Base-by-base conservation (phyloP, 2,113 vertebrate species). In the Albula glossodonta region DNA sequence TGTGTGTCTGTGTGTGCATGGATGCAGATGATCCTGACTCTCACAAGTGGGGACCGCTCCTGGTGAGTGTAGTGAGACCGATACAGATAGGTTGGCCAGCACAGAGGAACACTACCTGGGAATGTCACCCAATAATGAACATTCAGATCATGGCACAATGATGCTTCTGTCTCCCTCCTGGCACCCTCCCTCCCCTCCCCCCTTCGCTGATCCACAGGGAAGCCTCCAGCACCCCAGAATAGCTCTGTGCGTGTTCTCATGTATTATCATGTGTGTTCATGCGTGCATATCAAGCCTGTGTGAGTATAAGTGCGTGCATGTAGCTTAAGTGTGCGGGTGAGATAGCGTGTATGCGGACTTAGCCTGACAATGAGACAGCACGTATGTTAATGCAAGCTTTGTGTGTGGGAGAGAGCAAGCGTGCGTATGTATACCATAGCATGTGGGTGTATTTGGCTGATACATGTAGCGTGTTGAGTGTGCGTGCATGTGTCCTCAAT, bases 1-100 rank as follows among this genome's bases (percentile, higher is more conserved):
- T 77, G 81, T 83, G 88, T 90, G 86, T 87, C 88, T 81, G 90
- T 89, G 51, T 80, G 87, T 85, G 81, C 83, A 52, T 84, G 70
- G 12, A 0, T 85, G 22, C 50, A 31, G 19, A 77, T 77, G 63
- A 19, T 70, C 3, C 70, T 74, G 70, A 4, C 22, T 70, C 53
- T 56, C 63, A 74, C 22, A 1, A 6, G 7, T 8, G 9, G 70
- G 5, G 70, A 22, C 22, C 70, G 5, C 15, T 74, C 2, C 70
- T 74, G 70, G 31, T 17, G n/a, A 22, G 19, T n/a, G 63, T n/a
- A 6, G 63, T 70, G 63, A 70, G 70, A 41, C 31, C 31, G 31
- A 41, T 41, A 41, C 0, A 1, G 0, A 41, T 41, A 31, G 70
- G 70, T 63, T 12, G 51, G 48, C 52, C 56, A 50, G 49, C 25